phyloP scores from a whole-genome alignment of 2,797 vertebrate species.

The Megaceryle alcyon region DNA sequence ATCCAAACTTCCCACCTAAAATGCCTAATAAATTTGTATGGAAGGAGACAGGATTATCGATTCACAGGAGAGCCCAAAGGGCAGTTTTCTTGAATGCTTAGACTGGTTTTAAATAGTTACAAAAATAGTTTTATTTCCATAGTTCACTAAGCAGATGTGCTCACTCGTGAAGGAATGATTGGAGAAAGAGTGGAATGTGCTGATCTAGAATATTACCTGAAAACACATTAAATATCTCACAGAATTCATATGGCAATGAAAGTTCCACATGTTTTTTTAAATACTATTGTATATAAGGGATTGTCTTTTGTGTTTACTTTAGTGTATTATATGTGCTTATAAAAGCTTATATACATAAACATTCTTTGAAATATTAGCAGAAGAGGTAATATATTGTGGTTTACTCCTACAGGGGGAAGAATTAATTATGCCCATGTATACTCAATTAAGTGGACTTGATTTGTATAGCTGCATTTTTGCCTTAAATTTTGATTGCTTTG shows the following conservation, averaged over 20 bases:
- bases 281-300: background rate
- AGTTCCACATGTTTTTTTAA: background rate
- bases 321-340: background rate
- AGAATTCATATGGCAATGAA: background rate
- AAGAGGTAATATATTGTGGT: background rate
- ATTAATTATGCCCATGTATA: background rate
- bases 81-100: background rate
- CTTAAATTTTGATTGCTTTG: background rate
- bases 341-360: background rate
- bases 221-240: background rate
- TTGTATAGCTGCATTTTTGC: background rate
- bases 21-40: background rate
- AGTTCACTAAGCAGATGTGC: background rate
- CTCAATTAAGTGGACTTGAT: background rate
- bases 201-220: background rate
- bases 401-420: background rate
- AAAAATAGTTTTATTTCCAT: background rate
- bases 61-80: background rate
- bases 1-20: background rate
- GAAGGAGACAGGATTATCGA: background rate
- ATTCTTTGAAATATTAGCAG: background rate
- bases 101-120: background rate
- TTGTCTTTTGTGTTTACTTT: background rate
- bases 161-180: background rate
- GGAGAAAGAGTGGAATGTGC: background rate